phyloP scores from a whole-genome alignment of 1,140 invertebrate species.

The Heliothis subflexa region DNA sequence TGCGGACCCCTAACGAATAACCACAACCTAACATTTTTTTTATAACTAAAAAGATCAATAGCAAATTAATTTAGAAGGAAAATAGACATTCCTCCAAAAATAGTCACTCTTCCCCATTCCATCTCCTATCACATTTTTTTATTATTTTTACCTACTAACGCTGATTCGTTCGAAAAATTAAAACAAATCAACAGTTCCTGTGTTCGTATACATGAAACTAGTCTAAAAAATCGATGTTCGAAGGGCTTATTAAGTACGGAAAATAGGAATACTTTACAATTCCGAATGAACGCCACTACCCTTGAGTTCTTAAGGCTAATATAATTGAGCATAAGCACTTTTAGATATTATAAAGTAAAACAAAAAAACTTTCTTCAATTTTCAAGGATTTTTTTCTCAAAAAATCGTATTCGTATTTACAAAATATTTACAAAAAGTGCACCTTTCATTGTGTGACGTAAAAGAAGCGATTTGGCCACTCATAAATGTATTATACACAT shows the following conservation, averaged over 20 bases:
- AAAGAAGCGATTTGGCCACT: slow-evolving; percentile 76
- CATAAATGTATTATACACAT: slow-evolving; percentile 58
- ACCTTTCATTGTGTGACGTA: slow-evolving; percentile 58
- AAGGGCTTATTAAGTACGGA: slow-evolving; percentile 58
- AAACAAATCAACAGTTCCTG: slow-evolving; percentile 75
- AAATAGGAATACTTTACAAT: slow-evolving; percentile 58
- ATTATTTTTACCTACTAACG: slow-evolving; percentile 63
- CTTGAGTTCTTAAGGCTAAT: slow-evolving; percentile 75
- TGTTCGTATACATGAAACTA: slow-evolving; percentile 78
- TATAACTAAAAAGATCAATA: slow-evolving; percentile 69
- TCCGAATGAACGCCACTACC: slow-evolving; percentile 56
- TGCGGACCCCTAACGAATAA: slow-evolving; percentile 62
- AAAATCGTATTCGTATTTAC: slow-evolving; percentile 80
- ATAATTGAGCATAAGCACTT: slow-evolving; percentile 85
- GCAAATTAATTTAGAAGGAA: slow-evolving; percentile 68
- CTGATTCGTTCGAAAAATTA: slow-evolving; percentile 62
- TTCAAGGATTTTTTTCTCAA: slow-evolving; percentile 70
- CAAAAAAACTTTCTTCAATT: slow-evolving; percentile 54
- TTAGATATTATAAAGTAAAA: slow-evolving; percentile 65
- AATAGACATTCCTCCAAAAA: slow-evolving; percentile 73
- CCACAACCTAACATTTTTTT: slow-evolving; percentile 79
- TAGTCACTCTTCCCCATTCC: slow-evolving; percentile 68
- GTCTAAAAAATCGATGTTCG: slow-evolving; percentile 60
- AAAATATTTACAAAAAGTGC: slow-evolving; percentile 83
- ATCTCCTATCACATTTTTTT: slow-evolving; percentile 80